A percentile compares a stretch with the other conserved stretches of the same genome.
phyloP scores from a whole-genome alignment of 1,140 invertebrate species.

The Scaptomyza montana region DNA sequence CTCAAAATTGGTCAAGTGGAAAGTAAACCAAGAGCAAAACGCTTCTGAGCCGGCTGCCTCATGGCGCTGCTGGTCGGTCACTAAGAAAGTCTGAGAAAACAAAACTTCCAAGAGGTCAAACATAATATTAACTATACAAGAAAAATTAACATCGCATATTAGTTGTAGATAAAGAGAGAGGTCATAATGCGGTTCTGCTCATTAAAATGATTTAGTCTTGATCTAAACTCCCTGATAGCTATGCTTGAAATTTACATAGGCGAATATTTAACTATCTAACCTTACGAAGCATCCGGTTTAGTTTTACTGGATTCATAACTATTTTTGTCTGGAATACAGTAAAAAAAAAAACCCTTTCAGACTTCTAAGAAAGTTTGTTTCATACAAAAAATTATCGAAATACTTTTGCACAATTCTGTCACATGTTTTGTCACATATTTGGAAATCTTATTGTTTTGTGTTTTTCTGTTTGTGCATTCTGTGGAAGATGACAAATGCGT shows the following conservation, averaged over 20 bases:
- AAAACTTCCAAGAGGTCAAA: slow-evolving; percentile 31
- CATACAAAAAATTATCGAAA: slow-evolving; percentile 1
- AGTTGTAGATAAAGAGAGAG: slow-evolving; percentile 44
- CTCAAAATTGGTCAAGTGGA: slow-evolving; percentile 79
- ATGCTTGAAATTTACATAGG: slow-evolving; percentile 59
- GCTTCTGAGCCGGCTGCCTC: background rate
- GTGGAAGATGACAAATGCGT: slow-evolving; percentile 36
- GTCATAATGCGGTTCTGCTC: slow-evolving; percentile 58
- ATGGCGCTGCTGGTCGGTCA: slow-evolving; percentile 20
- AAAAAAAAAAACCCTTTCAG: slow-evolving; percentile 12
- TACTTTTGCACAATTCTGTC: slow-evolving; percentile 42
- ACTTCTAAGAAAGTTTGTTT: slow-evolving; percentile 4
- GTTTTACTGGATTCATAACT: background rate
- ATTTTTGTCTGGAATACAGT: slow-evolving; percentile 4
- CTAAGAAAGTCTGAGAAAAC: slow-evolving; percentile 43
- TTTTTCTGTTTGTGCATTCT: slow-evolving; percentile 12
- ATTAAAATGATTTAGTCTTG: slow-evolving; percentile 76
- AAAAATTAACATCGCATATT: slow-evolving; percentile 17
- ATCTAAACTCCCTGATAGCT: slow-evolving; percentile 67
- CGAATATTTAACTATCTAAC: slow-evolving; percentile 16
- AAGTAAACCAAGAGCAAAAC: slow-evolving; percentile 72
- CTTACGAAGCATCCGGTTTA: slow-evolving; percentile 15
- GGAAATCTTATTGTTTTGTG: slow-evolving; percentile 24
- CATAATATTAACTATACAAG: slow-evolving; percentile 28
- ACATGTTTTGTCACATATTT: slow-evolving; percentile 56